Percentiles rank a stretch among this genome's conserved stretches.
Conservation (phyloP, 2,113 vertebrate species). For the Pelmatolapia mariae region DNA sequence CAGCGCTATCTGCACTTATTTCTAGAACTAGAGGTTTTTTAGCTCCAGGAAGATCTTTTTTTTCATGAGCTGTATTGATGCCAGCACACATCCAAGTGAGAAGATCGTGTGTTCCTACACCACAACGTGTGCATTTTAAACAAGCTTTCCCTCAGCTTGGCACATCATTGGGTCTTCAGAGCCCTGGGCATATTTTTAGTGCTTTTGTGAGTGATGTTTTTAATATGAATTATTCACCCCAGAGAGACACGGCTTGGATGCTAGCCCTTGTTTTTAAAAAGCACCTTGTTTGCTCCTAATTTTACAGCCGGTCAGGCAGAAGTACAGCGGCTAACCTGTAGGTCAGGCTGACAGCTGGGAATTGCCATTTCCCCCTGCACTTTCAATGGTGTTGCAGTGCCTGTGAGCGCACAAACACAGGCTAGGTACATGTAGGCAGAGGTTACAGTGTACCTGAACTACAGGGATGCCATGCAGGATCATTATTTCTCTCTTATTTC, state of each 20-base stretch:
- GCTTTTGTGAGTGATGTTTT: constrained; percentile 63
- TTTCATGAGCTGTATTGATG: constrained; percentile 26
- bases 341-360: constrained; percentile 67
- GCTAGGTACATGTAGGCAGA: constrained; percentile 35
- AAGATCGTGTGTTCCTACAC: constrained; percentile 17
- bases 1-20: not conserved
- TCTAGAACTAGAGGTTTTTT: not conserved
- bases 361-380: constrained; percentile 44
- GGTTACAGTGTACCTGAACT: constrained; percentile 60
- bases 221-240: constrained; percentile 73
- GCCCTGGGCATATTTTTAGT: constrained; percentile 57
- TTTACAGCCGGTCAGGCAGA: constrained; percentile 72
- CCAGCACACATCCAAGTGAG: constrained; percentile 34
- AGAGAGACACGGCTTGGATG: constrained; percentile 48
- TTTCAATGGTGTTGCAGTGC: constrained; percentile 18
- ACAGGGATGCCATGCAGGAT: constrained; percentile 43
- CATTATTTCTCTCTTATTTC: constrained; percentile 63
- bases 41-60: not conserved
- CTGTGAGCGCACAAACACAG: constrained; percentile 28
- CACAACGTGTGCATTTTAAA: constrained; percentile 34
- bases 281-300: constrained; percentile 69
- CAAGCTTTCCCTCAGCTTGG: constrained; percentile 33
- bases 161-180: constrained; percentile 47
- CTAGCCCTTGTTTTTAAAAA: constrained; percentile 60
- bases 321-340: constrained; percentile 60